Base-by-base conservation (phyloP, 2,797 vertebrate genomes). In the Morelia viridis region DNA sequence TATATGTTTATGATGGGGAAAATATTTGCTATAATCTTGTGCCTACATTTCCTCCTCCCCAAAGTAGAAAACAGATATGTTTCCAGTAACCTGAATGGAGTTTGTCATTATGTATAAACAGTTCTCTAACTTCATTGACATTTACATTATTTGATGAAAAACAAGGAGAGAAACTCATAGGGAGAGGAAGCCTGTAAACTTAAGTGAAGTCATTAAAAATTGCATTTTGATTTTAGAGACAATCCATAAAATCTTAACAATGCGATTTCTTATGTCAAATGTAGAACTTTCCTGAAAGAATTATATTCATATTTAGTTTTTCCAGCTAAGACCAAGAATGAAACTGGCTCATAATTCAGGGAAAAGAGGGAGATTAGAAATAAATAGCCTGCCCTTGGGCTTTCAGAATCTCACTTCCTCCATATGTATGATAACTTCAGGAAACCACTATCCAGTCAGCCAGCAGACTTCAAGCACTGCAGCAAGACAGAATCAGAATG, bases 241-340 rank as follows among this genome's bases (percentile, higher is more conserved):
- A 76, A 76, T 76, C 68, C 68, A 76, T 76, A 76, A 76, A 76
- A 76, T 76, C 68, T 76, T 76, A 76, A 76, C 68, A 76, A 76
- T 41, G 68, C 7, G 2, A 76, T 76, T 76, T 76, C 68, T 41
- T 76, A 41, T 76, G 31, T 76, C 68, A 76, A 35, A 76, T 22
- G 35, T 76, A 76, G 68, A 76, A 41, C 17, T 76, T 76, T 76
- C 68, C 68, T 41, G 68, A 76, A 76, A 76, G 68, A 76, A 76
- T 76, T 76, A 41, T 76, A 76, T 76, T 76, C 31, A 76, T 76
- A 76, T 41, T 76, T 41, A 76, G 7, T 76, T 76, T 76, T 76
- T 76, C 17, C 68, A 76, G 68, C 68, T 71, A 71, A 35, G 31
- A 31, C 65, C 31, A 76, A 76, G 68, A 76, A 76, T 41, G 35